Evolutionary conservation across 2,797 vertebrate species (phyloP).

Genomic region (Centropyge bicolor): DNA sequence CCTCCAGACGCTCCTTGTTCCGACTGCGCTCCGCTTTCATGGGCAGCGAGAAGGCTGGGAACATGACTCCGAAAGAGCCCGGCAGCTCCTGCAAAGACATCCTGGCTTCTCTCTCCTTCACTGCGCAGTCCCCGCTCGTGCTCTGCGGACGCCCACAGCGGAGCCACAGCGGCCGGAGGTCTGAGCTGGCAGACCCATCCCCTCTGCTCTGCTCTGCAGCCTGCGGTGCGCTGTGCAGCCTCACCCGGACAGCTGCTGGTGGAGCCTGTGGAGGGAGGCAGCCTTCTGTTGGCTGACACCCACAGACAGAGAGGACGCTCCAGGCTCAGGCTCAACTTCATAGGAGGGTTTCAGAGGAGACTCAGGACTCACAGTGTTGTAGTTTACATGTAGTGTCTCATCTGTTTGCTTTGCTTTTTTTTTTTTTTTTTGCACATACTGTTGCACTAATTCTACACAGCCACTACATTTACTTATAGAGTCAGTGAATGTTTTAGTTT

Average conservation of each 20-base stretch:
- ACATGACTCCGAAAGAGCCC: constrained; percentile 66
- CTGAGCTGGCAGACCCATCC: constrained; percentile 25
- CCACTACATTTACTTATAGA: too few species aligned
- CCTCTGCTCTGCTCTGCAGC: constrained; percentile 11
- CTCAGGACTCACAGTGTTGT: too few species aligned
- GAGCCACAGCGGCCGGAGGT: neutral
- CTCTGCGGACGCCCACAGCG: neutral
- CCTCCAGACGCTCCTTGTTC: constrained; percentile 88
- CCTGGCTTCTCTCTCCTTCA: neutral
- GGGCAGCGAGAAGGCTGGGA: constrained; percentile 84
- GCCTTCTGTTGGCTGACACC: constrained; percentile 24
- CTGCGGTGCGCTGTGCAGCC: constrained; percentile 27
- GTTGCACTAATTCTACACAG: too few species aligned
- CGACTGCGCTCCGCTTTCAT: constrained; percentile 87
- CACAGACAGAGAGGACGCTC: neutral
- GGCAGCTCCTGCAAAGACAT: constrained; percentile 32
- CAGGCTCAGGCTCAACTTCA: neutral
- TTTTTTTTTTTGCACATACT: too few species aligned
- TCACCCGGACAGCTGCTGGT: constrained; percentile 43
- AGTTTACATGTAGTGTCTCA: too few species aligned
- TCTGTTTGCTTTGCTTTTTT: too few species aligned
- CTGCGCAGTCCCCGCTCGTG: neutral
- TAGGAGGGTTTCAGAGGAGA: too few species aligned
- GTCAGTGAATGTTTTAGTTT: too few species aligned
- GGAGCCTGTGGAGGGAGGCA: constrained; percentile 28